phyloP scores from a whole-genome alignment of 2,113 vertebrate genomes.

The Athene cunicularia region DNA sequence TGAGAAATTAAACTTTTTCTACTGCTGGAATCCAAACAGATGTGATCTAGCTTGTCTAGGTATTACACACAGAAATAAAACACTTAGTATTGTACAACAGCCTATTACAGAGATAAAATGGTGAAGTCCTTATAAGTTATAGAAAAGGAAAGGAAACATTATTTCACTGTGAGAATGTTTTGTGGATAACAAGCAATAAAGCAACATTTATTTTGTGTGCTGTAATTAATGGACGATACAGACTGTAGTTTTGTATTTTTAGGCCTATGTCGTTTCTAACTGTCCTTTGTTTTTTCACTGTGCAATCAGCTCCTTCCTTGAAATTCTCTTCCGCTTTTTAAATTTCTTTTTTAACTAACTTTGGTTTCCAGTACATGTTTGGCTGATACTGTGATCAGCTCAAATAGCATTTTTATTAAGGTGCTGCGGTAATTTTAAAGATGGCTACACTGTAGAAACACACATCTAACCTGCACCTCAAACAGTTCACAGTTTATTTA shows the following conservation, averaged over 20 bases:
- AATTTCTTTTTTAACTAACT: background rate
- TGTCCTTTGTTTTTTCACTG: background rate
- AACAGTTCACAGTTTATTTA: background rate
- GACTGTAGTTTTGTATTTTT: background rate
- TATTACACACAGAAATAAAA: constrained; percentile 45
- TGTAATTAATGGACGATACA: background rate
- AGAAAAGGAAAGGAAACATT: background rate
- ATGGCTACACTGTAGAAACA: background rate
- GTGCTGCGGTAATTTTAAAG: background rate
- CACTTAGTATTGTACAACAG: constrained; percentile 22
- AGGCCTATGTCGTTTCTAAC: background rate
- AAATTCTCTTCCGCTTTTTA: background rate
- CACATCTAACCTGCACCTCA: background rate
- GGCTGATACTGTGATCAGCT: background rate
- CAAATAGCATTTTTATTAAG: background rate
- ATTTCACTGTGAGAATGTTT: constrained; percentile 27
- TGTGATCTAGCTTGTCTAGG: constrained; percentile 45
- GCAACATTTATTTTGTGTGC: background rate
- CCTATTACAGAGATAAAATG: constrained; percentile 45
- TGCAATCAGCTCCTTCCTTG: background rate
- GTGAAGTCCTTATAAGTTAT: constrained; percentile 5
- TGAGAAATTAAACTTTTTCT: constrained; percentile 55
- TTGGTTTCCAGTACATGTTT: background rate
- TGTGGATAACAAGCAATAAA: constrained; percentile 15
- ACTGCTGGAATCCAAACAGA: constrained; percentile 53